Conservation (phyloP, 2,113 vertebrate species). For the Eptesicus fuscus region DNA sequence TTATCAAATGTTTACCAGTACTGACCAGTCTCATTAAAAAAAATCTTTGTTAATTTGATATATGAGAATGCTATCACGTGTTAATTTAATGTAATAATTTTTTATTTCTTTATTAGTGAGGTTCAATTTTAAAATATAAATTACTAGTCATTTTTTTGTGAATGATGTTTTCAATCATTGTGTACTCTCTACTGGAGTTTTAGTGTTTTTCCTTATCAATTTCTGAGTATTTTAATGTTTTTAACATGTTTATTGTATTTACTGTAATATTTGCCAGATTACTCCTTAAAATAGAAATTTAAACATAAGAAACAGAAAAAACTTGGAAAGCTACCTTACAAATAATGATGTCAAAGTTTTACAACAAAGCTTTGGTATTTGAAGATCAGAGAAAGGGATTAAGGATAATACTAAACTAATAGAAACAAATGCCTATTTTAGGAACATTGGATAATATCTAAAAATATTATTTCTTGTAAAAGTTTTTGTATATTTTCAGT, state of each 20-base stretch:
- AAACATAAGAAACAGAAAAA: constrained; percentile 6
- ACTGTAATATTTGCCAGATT: background rate
- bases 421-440: background rate
- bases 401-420: background rate
- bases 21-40: background rate
- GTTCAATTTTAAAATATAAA: constrained; percentile 25
- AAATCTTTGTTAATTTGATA: background rate
- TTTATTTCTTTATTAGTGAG: background rate
- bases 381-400: background rate
- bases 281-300: background rate
- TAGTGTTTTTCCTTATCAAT: background rate
- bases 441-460: background rate
- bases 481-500: background rate
- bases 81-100: background rate
- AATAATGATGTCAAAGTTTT: background rate
- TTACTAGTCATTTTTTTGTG: background rate
- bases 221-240: background rate
- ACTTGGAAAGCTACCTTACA: background rate
- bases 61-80: background rate
- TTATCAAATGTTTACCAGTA: background rate
- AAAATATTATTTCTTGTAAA: background rate
- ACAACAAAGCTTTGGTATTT: background rate
- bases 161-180: background rate
- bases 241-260: background rate
- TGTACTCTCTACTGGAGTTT: background rate